phyloP scores from a whole-genome alignment of 2,888 invertebrate species.

The Steromphala cineraria region DNA sequence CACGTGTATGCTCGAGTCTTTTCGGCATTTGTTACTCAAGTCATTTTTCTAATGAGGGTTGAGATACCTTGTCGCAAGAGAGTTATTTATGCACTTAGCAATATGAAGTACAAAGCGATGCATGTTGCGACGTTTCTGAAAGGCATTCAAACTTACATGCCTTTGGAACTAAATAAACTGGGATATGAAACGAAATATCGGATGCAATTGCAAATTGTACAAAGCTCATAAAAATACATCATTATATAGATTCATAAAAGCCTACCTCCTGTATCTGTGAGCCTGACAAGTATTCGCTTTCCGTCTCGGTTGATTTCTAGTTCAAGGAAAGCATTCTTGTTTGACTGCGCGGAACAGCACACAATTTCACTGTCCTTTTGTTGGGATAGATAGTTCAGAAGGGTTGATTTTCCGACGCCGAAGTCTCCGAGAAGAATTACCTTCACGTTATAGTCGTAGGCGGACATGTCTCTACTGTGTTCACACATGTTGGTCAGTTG shows the following conservation, averaged over 20 bases:
- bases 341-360: neutral
- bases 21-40: no score
- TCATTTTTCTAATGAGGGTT: no score
- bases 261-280: constrained; percentile 27
- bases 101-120: no score
- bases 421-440: constrained; percentile 37
- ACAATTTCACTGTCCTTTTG: neutral
- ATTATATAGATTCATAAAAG: neutral
- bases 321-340: neutral
- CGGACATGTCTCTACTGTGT: neutral
- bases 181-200: no score
- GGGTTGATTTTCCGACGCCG: constrained; percentile 38
- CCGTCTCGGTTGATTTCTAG: neutral
- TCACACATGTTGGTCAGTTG: neutral
- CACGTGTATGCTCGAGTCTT: no score
- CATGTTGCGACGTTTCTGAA: no score
- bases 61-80: no score
- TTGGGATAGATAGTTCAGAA: constrained; percentile 18
- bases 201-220: no score
- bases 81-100: no score
- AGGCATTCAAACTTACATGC: no score
- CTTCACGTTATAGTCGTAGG: constrained; percentile 26
- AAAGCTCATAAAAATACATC: neutral
- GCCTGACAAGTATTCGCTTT: neutral
- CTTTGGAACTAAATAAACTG: no score